These are phyloP conservation scores for Paradoxurus hermaphroditus DNA, from an alignment of 2,113 vertebrate genomes.

Conservation along the genomic window DNA sequence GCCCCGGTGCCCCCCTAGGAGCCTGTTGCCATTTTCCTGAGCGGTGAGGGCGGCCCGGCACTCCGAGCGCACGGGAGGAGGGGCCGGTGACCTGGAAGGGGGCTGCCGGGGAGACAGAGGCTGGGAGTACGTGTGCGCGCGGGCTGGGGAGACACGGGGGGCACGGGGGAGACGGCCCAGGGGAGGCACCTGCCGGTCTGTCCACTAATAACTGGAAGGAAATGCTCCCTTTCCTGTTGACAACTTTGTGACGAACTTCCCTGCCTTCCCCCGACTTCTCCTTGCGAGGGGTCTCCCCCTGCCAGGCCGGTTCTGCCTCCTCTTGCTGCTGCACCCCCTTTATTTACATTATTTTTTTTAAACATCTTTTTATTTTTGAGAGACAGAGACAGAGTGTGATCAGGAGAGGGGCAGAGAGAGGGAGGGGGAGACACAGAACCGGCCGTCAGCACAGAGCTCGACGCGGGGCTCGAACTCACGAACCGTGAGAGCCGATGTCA, in stretches of 20 bases:
- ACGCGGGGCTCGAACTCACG: too few species aligned
- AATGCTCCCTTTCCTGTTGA: background rate
- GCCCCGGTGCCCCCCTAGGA: background rate
- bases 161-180: accelerated
- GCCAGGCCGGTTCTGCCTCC: too few species aligned
- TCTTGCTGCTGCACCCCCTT: background rate
- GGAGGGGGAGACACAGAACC: too few species aligned
- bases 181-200: background rate
- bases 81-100: background rate
- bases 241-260: background rate
- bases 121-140: background rate
- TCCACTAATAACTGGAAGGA: background rate
- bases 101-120: background rate
- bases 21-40: background rate
- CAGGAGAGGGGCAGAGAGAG: too few species aligned
- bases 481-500: too few species aligned
- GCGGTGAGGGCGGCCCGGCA: background rate
- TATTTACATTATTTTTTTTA: too few species aligned
- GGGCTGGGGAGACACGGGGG: background rate
- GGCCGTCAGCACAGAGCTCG: too few species aligned
- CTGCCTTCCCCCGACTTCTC: background rate
- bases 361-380: too few species aligned
- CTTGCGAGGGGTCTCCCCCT: background rate
- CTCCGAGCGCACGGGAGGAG: background rate
- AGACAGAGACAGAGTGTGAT: too few species aligned